Percentiles rank a stretch among this genome's conserved stretches.
These are phyloP conservation scores for Ptiloglossa arizonensis DNA, from an alignment of 1,140 invertebrate species.

Conservation along the genomic window DNA sequence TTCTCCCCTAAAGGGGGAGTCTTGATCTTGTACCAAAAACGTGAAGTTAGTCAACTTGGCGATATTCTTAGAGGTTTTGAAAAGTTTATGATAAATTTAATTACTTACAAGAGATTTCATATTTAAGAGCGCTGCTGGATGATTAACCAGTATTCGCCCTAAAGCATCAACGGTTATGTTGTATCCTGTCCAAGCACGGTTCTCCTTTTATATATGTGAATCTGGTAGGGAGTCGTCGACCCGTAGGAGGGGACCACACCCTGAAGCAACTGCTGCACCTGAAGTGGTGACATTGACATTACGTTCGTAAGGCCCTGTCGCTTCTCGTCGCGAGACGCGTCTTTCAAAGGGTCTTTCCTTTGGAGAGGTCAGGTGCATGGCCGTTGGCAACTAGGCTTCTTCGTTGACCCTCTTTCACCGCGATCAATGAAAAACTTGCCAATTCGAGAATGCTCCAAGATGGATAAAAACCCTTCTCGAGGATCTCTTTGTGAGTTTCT, in stretches of 20 bases:
- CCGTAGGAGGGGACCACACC: conserved; percentile 70
- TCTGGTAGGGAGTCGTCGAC: conserved; percentile 75
- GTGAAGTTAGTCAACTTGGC: too few species aligned
- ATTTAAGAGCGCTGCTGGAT: conserved; percentile 69
- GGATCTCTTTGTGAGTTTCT: too few species aligned
- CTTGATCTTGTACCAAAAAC: too few species aligned
- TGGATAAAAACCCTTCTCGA: not conserved
- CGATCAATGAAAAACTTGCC: not conserved
- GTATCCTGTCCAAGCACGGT: conserved; percentile 65
- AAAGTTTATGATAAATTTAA: not conserved
- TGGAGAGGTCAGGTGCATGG: conserved; percentile 53
- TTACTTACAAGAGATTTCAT: conserved; percentile 76
- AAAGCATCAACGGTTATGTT: conserved; percentile 71
- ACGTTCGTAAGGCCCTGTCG: conserved; percentile 50
- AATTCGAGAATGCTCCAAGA: not conserved
- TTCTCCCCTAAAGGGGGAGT: too few species aligned
- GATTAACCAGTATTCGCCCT: conserved; percentile 72
- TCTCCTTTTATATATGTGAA: conserved; percentile 76
- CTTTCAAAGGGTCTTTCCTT: conserved; percentile 20
- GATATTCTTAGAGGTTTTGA: too few species aligned
- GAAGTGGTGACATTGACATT: conserved; percentile 76
- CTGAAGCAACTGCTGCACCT: conserved; percentile 63
- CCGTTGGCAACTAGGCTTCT: not conserved
- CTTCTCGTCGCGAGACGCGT: conserved; percentile 42
- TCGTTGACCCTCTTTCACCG: conserved; percentile 11